A percentile compares a stretch with the other conserved stretches of the same genome.
phyloP scores from a whole-genome alignment of 2,113 vertebrate species.

The Fukomys damarensis region DNA sequence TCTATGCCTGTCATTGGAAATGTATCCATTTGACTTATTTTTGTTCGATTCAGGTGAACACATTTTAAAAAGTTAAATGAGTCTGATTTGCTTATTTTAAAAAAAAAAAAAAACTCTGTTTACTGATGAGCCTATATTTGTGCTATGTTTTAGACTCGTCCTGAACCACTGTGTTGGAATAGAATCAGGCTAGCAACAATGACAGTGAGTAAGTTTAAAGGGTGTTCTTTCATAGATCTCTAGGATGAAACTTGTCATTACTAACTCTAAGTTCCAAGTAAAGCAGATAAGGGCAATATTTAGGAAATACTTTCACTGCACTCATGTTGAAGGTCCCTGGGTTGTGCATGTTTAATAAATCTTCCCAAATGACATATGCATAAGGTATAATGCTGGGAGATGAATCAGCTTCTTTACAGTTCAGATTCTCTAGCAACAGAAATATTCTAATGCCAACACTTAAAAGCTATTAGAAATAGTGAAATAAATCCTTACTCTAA shows the following conservation, averaged over 20 bases:
- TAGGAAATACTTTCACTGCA: slow-evolving; percentile 5
- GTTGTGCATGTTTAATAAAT: slow-evolving; percentile 49
- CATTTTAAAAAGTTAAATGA: slow-evolving; percentile 68
- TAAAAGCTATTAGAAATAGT: slow-evolving; percentile 65
- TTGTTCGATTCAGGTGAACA: slow-evolving; percentile 62
- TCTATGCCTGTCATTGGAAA: slow-evolving; percentile 54
- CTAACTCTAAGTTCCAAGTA: slow-evolving; percentile 47
- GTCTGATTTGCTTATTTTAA: slow-evolving; percentile 55
- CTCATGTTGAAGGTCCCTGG: slow-evolving; percentile 8
- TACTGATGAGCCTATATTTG: neutral
- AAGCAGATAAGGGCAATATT: slow-evolving; percentile 31
- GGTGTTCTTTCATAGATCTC: neutral
- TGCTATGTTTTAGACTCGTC: neutral
- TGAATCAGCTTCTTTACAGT: slow-evolving; percentile 39
- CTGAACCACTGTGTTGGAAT: neutral
- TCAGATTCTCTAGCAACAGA: slow-evolving; percentile 44
- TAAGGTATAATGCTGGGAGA: slow-evolving; percentile 46
- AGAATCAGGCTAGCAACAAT: neutral
- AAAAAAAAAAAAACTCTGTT: slow-evolving; percentile 3
- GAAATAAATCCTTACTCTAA: slow-evolving; percentile 71
- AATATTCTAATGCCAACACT: slow-evolving; percentile 63
- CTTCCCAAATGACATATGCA: slow-evolving; percentile 4
- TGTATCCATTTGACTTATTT: slow-evolving; percentile 58
- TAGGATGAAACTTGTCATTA: slow-evolving; percentile 14
- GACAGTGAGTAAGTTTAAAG: neutral